Evolutionary conservation across 2,888 invertebrate genomes (phyloP), one percentile per base, ranked within the genome.

Genomic region (Thalpophila matura): DNA sequence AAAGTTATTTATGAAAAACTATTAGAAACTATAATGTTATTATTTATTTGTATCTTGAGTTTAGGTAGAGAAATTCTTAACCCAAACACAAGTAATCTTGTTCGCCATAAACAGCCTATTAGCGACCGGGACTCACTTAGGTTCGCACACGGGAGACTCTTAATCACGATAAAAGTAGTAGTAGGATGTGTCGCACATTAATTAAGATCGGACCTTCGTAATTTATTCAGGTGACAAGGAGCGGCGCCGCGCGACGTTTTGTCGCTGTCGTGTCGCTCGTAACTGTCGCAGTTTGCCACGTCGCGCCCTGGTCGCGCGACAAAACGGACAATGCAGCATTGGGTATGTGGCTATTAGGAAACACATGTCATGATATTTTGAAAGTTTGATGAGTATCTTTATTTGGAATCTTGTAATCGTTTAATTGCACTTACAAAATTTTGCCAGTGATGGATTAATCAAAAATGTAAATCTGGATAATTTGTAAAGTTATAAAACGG

Each of bases 221-320:
- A 91, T 91, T 92, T 92, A 92, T 91, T 91, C 90, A 91, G 86
- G 90, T 90, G 91, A 89, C 90, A 83, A 82, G 86, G 81, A 84
- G 74, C 79, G 77, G 82, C 77, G 77, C 72, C 62, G 74, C 65
- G 80, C 82, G 81, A 83, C 82, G 77, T 83, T 83, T 81, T 78
- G 84, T 82, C 80, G 84, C 74, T 82, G 84, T 80, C 63, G 74
- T 54, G 65, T 77, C 43, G 43, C 40, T 38, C 55, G 82, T 76
- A 78, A 69, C 63, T 73, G 69, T 83, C 79, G 80, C 84, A 82
- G 85, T 80, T 83, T 85, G 82, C 83, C 86, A 85, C 84, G 84
- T 86, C 78, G 67, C 63, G 63, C 55, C 54, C 73, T 75, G 80
- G 81, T 76, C 69, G 66, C 26, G 49, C 65, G 57, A 70, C 57